Conservation (phyloP, 1,140 invertebrate species). For the Cyrtorhinus lividipennis region DNA sequence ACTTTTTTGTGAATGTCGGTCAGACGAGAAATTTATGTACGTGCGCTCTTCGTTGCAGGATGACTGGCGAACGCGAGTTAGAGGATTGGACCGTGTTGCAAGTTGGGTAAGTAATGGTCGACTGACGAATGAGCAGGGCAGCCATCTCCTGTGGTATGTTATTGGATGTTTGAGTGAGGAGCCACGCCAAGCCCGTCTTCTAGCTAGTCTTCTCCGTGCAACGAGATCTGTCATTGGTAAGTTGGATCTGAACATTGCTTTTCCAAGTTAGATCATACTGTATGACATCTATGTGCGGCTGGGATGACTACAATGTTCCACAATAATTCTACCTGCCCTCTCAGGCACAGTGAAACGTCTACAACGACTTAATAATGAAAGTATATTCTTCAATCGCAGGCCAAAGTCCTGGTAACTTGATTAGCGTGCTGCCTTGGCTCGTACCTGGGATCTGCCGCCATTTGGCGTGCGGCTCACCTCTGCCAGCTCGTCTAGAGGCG, state of each 20-base stretch:
- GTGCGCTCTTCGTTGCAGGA: no score
- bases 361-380: no score
- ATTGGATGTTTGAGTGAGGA: conserved; percentile 19
- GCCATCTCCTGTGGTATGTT: conserved; percentile 15
- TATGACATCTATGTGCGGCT: no score
- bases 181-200: conserved; percentile 17
- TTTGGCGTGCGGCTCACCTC: conserved; percentile 17
- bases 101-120: conserved; percentile 7
- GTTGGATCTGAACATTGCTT: no score
- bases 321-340: no score
- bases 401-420: conserved; percentile 6
- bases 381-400: no score
- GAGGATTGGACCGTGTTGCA: conserved; percentile 21
- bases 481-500: conserved; percentile 22
- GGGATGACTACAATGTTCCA: no score
- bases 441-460: conserved; percentile 22
- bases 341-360: no score
- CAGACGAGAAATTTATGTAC: no score
- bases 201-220: conserved; percentile 16
- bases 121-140: background rate
- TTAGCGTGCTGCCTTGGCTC: conserved; percentile 14
- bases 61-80: conserved; percentile 21
- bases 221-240: conserved; percentile 12
- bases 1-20: no score
- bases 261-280: no score